A percentile compares a stretch with the other conserved stretches of the same genome.
These are phyloP conservation scores for Bhutanitis thaidina DNA, from an alignment of 2,888 invertebrate species.

Conservation along the genomic window DNA sequence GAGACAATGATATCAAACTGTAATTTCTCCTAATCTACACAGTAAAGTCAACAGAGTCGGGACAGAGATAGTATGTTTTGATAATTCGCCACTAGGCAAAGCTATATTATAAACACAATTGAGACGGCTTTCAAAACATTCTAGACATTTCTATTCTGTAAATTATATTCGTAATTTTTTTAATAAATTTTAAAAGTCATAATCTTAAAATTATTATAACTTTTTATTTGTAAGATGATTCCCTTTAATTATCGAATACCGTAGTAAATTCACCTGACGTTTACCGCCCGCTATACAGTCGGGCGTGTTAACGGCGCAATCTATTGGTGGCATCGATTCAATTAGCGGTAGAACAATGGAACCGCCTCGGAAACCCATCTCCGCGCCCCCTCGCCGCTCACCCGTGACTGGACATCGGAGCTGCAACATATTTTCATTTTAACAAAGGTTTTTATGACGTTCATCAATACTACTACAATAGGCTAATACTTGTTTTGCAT, in stretches of 20 bases:
- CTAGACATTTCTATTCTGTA: too few species aligned
- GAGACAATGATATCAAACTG: too few species aligned
- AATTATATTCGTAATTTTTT: too few species aligned
- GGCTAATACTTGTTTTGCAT: not conserved
- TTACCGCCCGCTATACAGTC: slow-evolving; percentile 8
- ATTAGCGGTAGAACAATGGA: slow-evolving; percentile 71
- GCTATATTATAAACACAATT: too few species aligned
- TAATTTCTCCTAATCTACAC: too few species aligned
- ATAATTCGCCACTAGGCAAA: too few species aligned
- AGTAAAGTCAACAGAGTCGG: too few species aligned
- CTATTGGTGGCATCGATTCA: slow-evolving; percentile 75
- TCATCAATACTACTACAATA: not conserved
- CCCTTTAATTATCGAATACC: slow-evolving; percentile 19
- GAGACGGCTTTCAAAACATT: too few species aligned
- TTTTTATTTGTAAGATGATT: slow-evolving; percentile 10
- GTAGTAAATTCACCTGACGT: not conserved
- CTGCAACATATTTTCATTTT: slow-evolving; percentile 1
- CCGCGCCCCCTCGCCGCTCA: slow-evolving; percentile 26
- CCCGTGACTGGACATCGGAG: slow-evolving; percentile 23
- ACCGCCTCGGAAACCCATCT: slow-evolving; percentile 30
- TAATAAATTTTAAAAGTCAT: too few species aligned
- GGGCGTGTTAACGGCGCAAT: slow-evolving; percentile 38
- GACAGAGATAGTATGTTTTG: too few species aligned
- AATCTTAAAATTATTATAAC: too few species aligned
- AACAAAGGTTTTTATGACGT: slow-evolving; percentile 11